Percentiles rank a stretch among this genome's conserved stretches.
These are phyloP conservation scores for Halcyon badia DNA, from an alignment of 2,797 vertebrate genomes.

Conservation along the genomic window DNA sequence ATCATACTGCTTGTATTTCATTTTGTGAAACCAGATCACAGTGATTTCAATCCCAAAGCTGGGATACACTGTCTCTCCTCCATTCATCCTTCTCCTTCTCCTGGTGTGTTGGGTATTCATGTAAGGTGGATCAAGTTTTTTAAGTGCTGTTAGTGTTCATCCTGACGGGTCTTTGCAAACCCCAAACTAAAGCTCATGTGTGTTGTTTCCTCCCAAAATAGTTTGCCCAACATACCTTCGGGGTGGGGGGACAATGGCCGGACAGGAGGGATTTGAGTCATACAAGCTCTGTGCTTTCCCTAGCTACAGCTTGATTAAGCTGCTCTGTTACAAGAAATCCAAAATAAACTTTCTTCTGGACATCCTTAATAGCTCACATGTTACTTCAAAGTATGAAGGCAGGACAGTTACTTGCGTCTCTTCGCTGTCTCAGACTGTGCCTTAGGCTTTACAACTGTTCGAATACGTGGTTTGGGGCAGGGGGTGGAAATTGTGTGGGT, in stretches of 20 bases:
- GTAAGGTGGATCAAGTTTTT: neutral
- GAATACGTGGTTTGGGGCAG: accelerated
- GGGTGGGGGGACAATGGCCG: too few relatives aligned
- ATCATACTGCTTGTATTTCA: accelerated
- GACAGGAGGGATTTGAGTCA: neutral
- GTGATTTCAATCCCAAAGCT: neutral
- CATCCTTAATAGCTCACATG: accelerated
- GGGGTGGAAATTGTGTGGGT: neutral
- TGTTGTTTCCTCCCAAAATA: neutral
- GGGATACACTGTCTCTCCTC: neutral
- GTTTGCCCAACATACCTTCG: neutral
- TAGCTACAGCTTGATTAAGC: neutral
- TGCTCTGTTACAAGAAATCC: neutral
- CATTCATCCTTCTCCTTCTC: neutral
- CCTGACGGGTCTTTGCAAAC: neutral
- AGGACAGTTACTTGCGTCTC: neutral
- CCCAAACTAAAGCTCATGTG: neutral
- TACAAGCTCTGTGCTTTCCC: neutral
- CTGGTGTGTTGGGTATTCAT: neutral
- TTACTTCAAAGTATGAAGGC: neutral
- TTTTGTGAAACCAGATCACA: neutral
- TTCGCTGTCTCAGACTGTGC: neutral
- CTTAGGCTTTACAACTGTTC: neutral
- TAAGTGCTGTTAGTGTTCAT: neutral
- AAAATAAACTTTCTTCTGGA: neutral